Conservation (phyloP, 2,888 invertebrate genomes). For the Philonicus albiceps region DNA sequence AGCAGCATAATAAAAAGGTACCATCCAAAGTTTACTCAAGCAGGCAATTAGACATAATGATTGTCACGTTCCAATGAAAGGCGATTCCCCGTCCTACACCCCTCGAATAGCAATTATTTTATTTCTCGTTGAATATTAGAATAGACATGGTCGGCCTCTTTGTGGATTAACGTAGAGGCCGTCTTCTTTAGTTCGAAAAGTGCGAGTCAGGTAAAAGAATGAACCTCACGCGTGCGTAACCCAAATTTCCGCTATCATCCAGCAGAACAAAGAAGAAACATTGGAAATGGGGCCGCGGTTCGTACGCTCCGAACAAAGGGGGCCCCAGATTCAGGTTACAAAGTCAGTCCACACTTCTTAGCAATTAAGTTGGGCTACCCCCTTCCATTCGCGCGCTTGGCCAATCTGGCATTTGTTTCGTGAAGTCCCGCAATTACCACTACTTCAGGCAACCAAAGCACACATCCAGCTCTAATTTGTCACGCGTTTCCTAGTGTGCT, state of each 20-base stretch:
- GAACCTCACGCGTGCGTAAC: constrained; percentile 33
- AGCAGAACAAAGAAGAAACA: constrained; percentile 19
- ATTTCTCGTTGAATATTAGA: not conserved
- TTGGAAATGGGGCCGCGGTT: not conserved
- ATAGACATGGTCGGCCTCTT: not conserved
- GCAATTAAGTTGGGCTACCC: not conserved
- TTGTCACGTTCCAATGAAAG: not conserved
- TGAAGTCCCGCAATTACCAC: not conserved
- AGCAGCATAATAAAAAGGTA: not conserved
- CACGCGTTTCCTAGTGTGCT: not conserved
- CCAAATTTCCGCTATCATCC: constrained; percentile 26
- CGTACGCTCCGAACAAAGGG: constrained; percentile 7
- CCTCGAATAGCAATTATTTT: not conserved
- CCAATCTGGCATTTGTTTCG: not conserved
- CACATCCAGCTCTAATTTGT: not conserved
- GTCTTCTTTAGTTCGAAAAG: not conserved
- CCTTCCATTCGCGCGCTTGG: not conserved
- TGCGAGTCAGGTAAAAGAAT: not conserved
- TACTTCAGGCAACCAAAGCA: not conserved
- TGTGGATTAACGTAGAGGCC: not conserved
- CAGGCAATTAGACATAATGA: not conserved
- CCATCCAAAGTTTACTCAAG: not conserved
- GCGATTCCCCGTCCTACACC: not conserved
- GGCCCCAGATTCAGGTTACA: constrained; percentile 15
- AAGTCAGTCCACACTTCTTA: not conserved